These are phyloP conservation scores for Rhea americana DNA, from an alignment of 2,113 vertebrate genomes.

Conservation along the genomic window DNA sequence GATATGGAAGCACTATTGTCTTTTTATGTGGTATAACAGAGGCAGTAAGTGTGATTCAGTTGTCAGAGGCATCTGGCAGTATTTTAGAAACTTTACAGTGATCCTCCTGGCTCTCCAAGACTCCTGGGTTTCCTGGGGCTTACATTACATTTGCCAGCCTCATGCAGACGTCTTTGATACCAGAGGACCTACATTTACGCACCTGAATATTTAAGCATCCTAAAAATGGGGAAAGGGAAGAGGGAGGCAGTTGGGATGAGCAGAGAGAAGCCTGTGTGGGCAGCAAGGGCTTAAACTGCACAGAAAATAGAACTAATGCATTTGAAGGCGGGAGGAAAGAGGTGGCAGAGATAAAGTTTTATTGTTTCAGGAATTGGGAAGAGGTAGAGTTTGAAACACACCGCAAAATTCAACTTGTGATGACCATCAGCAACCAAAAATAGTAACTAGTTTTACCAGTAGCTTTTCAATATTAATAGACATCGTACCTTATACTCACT, in stretches of 20 bases:
- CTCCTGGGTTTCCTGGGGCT: neutral
- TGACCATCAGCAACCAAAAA: neutral
- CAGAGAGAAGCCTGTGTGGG: neutral
- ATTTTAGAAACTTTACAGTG: neutral
- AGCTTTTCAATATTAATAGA: neutral
- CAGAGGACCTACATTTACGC: neutral
- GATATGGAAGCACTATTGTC: fast-evolving
- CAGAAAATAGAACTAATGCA: neutral
- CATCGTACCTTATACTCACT: neutral
- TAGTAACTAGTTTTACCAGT: neutral
- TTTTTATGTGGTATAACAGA: neutral
- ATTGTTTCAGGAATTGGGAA: neutral
- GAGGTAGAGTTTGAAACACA: neutral
- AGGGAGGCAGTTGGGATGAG: neutral
- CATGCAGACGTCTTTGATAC: neutral
- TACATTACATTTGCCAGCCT: neutral
- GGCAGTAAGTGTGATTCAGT: neutral
- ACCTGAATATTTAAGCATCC: neutral
- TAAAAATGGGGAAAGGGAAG: neutral
- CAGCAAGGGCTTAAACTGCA: neutral
- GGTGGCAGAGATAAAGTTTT: neutral
- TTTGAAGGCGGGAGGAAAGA: neutral
- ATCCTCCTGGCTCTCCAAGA: neutral
- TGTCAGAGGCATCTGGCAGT: neutral
- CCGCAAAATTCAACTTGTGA: neutral